Evolutionary conservation across 92 coral and sea anemone genomes (phyloP).

Genomic region (Porites cylindrica): DNA sequence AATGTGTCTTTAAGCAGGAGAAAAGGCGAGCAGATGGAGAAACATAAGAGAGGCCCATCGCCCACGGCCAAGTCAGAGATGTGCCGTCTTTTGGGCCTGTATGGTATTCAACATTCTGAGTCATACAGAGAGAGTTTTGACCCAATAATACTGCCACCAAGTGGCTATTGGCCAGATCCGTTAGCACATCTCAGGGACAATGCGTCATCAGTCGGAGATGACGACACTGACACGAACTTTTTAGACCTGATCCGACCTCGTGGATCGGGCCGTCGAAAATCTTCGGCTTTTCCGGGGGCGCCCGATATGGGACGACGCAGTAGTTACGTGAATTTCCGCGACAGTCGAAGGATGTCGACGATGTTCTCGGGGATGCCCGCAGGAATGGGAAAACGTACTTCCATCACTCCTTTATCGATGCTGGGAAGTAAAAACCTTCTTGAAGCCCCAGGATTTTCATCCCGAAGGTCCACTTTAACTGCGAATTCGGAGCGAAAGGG

Average conservation of each 20-base stretch:
- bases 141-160: constrained; percentile 74
- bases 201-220: constrained; percentile 25
- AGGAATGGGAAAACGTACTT: constrained; percentile 40
- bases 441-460: constrained; percentile 28
- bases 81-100: constrained; percentile 67
- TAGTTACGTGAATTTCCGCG: constrained; percentile 40
- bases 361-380: constrained; percentile 22
- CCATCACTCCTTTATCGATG: constrained; percentile 19
- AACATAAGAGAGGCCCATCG: background rate
- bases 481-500: background rate
- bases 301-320: constrained; percentile 51
- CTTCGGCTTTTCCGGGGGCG: constrained; percentile 57
- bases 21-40: constrained; percentile 20
- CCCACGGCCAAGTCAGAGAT: constrained; percentile 66
- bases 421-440: constrained; percentile 32
- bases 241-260: constrained; percentile 50
- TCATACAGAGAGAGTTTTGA: constrained; percentile 79
- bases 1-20: constrained; percentile 35
- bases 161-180: constrained; percentile 87
- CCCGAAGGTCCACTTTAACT: constrained; percentile 8
- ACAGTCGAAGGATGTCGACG: constrained; percentile 34
- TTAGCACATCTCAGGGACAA: constrained; percentile 42
- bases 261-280: constrained; percentile 49
- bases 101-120: constrained; percentile 76
- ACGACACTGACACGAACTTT: constrained; percentile 31